phyloP scores from a whole-genome alignment of 1,140 invertebrate genomes.

The Cydia pomonella region DNA sequence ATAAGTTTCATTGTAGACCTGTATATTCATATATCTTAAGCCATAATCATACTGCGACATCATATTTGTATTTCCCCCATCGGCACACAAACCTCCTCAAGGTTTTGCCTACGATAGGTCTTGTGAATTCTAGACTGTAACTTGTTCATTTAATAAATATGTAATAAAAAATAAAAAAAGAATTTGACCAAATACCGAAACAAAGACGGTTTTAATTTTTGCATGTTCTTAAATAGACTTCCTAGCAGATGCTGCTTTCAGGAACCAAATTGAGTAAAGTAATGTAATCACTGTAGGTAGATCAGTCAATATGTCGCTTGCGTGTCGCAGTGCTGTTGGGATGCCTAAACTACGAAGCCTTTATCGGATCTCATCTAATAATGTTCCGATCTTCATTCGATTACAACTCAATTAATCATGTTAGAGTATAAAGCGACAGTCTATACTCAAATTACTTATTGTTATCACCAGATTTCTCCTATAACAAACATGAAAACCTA shows the following conservation, averaged over 20 bases:
- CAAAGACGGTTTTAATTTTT: too few species aligned
- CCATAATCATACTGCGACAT: too few species aligned
- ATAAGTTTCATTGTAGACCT: too few species aligned
- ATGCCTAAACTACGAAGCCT: background rate
- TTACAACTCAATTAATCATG: slow-evolving; percentile 23
- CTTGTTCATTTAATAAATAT: too few species aligned
- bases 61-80: too few species aligned
- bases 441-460: slow-evolving; percentile 9
- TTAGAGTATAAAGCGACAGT: background rate
- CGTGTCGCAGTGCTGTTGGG: background rate
- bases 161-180: too few species aligned
- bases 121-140: too few species aligned
- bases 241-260: background rate
- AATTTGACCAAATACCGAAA: too few species aligned
- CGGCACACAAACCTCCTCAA: too few species aligned
- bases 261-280: background rate
- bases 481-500: background rate
- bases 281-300: background rate
- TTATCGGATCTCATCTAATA: slow-evolving; percentile 10
- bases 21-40: too few species aligned
- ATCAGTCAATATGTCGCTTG: background rate
- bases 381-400: background rate
- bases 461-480: background rate
- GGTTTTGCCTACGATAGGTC: too few species aligned
- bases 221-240: too few species aligned